A percentile compares a stretch with the other conserved stretches of the same genome.
Conservation (phyloP, 2,113 vertebrate species). For the Formicarius rufipectus region DNA sequence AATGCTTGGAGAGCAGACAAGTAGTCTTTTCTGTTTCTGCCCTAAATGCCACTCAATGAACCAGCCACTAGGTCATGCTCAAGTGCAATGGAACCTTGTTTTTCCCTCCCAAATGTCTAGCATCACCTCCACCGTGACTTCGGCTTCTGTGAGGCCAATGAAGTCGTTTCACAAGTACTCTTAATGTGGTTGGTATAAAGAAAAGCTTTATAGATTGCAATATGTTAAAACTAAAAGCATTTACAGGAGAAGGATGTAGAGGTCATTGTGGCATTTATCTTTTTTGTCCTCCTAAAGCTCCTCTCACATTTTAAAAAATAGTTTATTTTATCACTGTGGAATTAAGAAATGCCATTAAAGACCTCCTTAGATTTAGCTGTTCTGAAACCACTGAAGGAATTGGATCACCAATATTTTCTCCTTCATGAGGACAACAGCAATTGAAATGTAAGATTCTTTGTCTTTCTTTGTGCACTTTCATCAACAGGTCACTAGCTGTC, state of each 20-base stretch:
- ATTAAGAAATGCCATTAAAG: not conserved
- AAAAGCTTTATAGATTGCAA: not conserved
- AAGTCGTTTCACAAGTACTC: not conserved
- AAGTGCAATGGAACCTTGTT: constrained; percentile 71
- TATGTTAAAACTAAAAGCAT: not conserved
- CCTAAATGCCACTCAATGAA: constrained; percentile 74
- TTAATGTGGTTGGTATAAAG: not conserved
- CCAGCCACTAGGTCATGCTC: constrained; percentile 81
- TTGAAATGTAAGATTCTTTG: not conserved
- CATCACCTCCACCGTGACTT: constrained; percentile 32
- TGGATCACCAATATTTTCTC: not conserved
- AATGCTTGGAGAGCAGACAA: constrained; percentile 37
- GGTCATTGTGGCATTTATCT: not conserved
- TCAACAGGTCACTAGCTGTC: not conserved
- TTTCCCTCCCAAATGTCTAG: constrained; percentile 23
- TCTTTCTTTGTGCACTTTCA: not conserved
- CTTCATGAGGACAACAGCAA: not conserved
- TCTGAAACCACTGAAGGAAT: not conserved
- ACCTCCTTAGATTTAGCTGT: not conserved
- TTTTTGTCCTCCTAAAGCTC: not conserved
- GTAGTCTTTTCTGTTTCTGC: constrained; percentile 48
- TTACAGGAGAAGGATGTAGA: not conserved
- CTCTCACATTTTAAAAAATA: not conserved
- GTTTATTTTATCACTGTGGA: not conserved
- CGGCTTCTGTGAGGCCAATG: not conserved